These are phyloP conservation scores for Volucella bombylans DNA, from an alignment of 2,888 invertebrate genomes.

Conservation along the genomic window DNA sequence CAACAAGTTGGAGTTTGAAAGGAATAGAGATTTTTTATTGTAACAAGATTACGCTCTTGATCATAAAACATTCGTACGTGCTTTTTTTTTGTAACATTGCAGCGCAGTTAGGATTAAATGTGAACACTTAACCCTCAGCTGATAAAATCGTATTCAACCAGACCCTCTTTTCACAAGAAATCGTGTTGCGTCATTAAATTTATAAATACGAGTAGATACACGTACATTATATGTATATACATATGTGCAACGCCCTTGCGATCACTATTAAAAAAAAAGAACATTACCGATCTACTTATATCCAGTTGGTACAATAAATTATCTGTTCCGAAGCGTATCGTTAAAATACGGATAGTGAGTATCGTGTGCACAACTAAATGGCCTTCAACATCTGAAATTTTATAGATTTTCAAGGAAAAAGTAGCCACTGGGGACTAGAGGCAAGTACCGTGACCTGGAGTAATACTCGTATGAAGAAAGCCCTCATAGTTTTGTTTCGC, in stretches of 20 bases:
- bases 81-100: slow-evolving; percentile 23
- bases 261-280: slow-evolving; percentile 21
- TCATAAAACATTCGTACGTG: neutral
- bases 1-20: no score
- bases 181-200: slow-evolving; percentile 23
- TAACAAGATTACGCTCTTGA: no score
- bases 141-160: slow-evolving; percentile 19
- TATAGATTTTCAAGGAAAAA: no score
- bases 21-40: no score
- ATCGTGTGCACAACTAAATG: neutral
- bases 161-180: slow-evolving; percentile 13
- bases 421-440: no score
- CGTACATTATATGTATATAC: neutral
- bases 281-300: slow-evolving; percentile 35
- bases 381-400: slow-evolving; percentile 7
- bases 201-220: neutral
- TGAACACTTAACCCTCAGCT: slow-evolving; percentile 36
- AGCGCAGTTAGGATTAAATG: slow-evolving; percentile 29
- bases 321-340: slow-evolving; percentile 24
- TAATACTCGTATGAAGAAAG: no score
- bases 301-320: slow-evolving; percentile 40
- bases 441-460: no score
- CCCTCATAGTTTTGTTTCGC: no score
- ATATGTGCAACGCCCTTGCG: slow-evolving; percentile 16
- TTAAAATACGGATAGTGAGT: slow-evolving; percentile 19